Evolutionary conservation across 2,113 vertebrate genomes (phyloP), one percentile per base, ranked within the genome.

Genomic region (Sprattus sprattus): DNA sequence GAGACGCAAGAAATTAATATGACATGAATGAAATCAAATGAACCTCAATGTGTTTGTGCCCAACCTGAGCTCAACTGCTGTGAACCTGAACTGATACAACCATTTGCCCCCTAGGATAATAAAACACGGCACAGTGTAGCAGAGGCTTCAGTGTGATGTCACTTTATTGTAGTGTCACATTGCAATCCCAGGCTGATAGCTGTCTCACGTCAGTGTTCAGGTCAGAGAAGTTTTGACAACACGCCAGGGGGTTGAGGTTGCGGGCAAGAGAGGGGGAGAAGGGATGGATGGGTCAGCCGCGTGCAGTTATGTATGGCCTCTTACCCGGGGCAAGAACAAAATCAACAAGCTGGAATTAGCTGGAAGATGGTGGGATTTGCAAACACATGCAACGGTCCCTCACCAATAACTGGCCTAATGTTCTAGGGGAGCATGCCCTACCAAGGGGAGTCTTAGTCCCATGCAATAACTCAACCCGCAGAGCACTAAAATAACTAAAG

Each of bases 171-270:
- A 78, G 28, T 78, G 25, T 39, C 71, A 78, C 13, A 16, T 32
- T 78, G 71, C 71, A 60, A 60, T 60, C 18, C 22, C 22, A 22
- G 54, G 18, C 28, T 78, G 71, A 78, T 4, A 39, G 71, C 71
- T 78, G 71, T 32, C 71, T 39, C 71, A 39, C 15, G 25, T 78
- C 10, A 15, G 71, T 32, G 32, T 32, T 39, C n/a, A n/a, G n/a
- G 71, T 78, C 71, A 78, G 71, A 32, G 71, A 78, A 32, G 25
- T 39, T 78, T 13, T 78, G 71, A 78, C 71, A 78, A 28, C 28
- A 78, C 32, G 28, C 25, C 71, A 39, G 28, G 71, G 64, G 71
- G 25, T 15, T 11, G 71, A 39, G 28, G 32, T 10, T 13, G 28
- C 2, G 64, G 10, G 64, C 15, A 15, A 39, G 0, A 28, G 71